phyloP scores from a whole-genome alignment of 2,797 vertebrate species.

The Sardinella longiceps region DNA sequence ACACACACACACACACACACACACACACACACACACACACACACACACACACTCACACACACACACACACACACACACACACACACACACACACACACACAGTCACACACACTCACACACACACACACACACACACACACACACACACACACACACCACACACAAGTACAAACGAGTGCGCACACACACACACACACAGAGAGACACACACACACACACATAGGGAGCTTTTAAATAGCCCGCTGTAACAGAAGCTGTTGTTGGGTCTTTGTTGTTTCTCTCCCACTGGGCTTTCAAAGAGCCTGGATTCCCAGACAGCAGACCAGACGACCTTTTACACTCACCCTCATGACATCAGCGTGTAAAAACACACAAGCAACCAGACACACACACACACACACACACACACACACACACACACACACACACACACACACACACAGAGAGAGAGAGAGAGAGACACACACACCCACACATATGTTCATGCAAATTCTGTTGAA shows the following conservation, averaged over 20 bases:
- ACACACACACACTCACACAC: not conserved
- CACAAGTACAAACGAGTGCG: not conserved
- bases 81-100: not conserved
- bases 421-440: not conserved
- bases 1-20: not conserved
- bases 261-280: not conserved
- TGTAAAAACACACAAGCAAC: not conserved
- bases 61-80: conserved; percentile 13
- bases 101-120: not conserved
- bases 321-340: conserved; percentile 14
- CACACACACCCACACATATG: not conserved
- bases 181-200: not conserved
- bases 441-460: not conserved
- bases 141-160: not conserved
- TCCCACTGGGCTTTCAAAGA: not conserved
- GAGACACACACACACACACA: conserved; percentile 13
- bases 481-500: not conserved
- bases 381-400: not conserved
- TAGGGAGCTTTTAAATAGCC: conserved; percentile 11
- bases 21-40: not conserved
- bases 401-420: not conserved
- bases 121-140: conserved; percentile 1
- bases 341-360: not conserved
- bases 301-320: conserved; percentile 15
- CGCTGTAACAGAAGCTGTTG: conserved; percentile 18